phyloP scores from a whole-genome alignment of 1,140 invertebrate genomes.

The Potamilus streckersoni region DNA sequence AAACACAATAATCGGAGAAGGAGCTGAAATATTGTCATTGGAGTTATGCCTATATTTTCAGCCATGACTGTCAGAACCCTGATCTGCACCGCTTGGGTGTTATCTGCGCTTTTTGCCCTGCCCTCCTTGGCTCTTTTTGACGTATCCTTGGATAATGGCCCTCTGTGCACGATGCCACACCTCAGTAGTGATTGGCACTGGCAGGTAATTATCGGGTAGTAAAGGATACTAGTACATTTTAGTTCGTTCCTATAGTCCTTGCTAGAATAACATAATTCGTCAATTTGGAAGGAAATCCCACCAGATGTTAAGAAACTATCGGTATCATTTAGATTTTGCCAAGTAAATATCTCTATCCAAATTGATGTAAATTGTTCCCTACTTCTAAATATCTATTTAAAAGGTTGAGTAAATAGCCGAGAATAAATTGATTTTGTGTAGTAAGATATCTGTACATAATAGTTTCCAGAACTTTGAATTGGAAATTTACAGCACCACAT shows the following conservation, averaged over 20 bases:
- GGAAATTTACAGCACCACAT: neutral
- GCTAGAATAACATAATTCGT: too few relatives aligned
- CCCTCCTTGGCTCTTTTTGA: slow-evolving; percentile 34
- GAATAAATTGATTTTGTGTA: neutral
- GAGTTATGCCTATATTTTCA: neutral
- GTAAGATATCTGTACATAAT: neutral
- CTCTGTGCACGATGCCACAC: slow-evolving; percentile 23
- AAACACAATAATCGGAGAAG: too few relatives aligned
- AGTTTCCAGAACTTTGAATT: neutral
- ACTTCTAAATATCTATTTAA: neutral
- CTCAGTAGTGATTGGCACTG: slow-evolving; percentile 27
- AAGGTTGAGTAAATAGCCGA: too few relatives aligned
- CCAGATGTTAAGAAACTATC: too few relatives aligned
- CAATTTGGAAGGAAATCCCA: too few relatives aligned
- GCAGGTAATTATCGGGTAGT: slow-evolving; percentile 19
- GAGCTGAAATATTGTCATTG: too few relatives aligned
- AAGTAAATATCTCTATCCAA: neutral
- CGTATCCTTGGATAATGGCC: neutral
- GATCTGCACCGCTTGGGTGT: slow-evolving; percentile 31
- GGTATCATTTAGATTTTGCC: too few relatives aligned
- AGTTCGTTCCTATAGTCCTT: too few relatives aligned
- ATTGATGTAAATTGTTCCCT: neutral
- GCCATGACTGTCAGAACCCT: slow-evolving; percentile 19
- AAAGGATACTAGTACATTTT: too few relatives aligned
- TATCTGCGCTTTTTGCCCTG: slow-evolving; percentile 31